Evolutionary conservation across 2,113 vertebrate genomes (phyloP).

Genomic region (Microcebus tavaratra): DNA sequence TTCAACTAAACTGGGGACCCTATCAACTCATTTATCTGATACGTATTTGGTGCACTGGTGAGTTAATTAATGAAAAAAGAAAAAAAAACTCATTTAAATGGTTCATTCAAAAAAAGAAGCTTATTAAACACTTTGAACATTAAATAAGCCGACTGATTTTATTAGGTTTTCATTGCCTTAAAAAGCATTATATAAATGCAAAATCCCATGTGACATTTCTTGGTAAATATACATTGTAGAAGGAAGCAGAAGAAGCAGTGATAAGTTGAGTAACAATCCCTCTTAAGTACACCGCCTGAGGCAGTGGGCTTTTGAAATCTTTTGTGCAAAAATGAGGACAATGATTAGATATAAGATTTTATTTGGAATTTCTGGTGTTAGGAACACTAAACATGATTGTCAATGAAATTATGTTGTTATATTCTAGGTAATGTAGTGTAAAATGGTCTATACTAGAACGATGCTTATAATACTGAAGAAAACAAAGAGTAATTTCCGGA

Average conservation of each 20-base stretch:
- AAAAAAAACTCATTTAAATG: slow-evolving; percentile 64
- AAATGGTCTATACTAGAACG: slow-evolving; percentile 41
- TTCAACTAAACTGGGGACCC: slow-evolving; percentile 63
- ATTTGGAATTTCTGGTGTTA: slow-evolving; percentile 57
- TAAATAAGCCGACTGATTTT: slow-evolving; percentile 74
- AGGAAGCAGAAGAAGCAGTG: slow-evolving; percentile 28
- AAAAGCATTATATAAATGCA: slow-evolving; percentile 77
- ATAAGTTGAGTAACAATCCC: slow-evolving; percentile 52
- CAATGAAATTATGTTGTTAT: slow-evolving; percentile 62
- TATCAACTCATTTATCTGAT: slow-evolving; percentile 76
- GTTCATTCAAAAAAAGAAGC: slow-evolving; percentile 73
- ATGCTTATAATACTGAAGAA: neutral
- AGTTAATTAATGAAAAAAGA: slow-evolving; percentile 78
- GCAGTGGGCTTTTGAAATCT: slow-evolving; percentile 60
- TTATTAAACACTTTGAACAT: slow-evolving; percentile 73
- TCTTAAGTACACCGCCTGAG: slow-evolving; percentile 39
- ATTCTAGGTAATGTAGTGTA: slow-evolving; percentile 50
- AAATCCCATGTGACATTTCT: slow-evolving; percentile 74
- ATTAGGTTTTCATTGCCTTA: slow-evolving; percentile 76
- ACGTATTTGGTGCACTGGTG: slow-evolving; percentile 68
- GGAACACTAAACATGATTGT: slow-evolving; percentile 43
- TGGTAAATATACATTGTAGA: slow-evolving; percentile 67
- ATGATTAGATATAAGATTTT: slow-evolving; percentile 63
- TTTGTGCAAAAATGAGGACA: slow-evolving; percentile 59
- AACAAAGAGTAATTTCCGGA: slow-evolving; percentile 22